Percentiles rank a stretch among this genome's conserved stretches.
Conservation (phyloP, 2,113 vertebrate species). For the Bufo gargarizans region DNA sequence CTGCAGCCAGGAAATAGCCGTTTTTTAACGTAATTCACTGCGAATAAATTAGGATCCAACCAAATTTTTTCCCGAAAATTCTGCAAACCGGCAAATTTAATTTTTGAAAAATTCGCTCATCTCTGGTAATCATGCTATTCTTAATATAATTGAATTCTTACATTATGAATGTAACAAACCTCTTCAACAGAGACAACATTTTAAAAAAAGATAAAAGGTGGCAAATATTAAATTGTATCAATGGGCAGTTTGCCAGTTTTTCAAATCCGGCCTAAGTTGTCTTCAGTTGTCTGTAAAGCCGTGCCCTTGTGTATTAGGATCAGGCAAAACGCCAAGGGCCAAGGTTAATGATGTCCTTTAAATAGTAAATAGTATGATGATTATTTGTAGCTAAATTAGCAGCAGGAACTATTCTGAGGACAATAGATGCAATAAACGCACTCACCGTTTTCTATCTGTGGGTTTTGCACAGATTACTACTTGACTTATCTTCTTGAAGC, state of each 20-base stretch:
- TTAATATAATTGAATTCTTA: neutral
- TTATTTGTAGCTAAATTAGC: constrained; percentile 30
- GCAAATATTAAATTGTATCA: neutral
- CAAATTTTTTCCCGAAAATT: too few relatives aligned
- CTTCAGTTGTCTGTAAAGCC: constrained; percentile 23
- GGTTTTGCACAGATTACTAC: constrained; percentile 1
- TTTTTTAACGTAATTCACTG: too few relatives aligned
- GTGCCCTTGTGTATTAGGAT: constrained; percentile 38
- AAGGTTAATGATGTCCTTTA: constrained; percentile 42
- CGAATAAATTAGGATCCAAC: too few relatives aligned
- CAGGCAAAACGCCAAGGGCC: neutral
- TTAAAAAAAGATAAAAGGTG: neutral
- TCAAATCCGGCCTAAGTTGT: constrained; percentile 23
- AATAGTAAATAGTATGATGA: constrained; percentile 18
- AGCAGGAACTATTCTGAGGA: neutral
- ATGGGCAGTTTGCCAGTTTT: neutral
- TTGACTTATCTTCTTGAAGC: constrained; percentile 29
- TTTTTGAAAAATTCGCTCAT: too few relatives aligned
- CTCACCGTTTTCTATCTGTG: neutral
- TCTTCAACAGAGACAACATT: neutral
- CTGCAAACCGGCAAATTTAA: too few relatives aligned
- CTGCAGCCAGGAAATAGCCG: too few relatives aligned
- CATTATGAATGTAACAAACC: neutral
- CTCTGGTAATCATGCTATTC: too few relatives aligned
- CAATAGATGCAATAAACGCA: neutral